Evolutionary conservation across 1,140 invertebrate species (phyloP), one percentile per base, ranked within the genome.

Genomic region (Carcinoscorpius rotundicauda): DNA sequence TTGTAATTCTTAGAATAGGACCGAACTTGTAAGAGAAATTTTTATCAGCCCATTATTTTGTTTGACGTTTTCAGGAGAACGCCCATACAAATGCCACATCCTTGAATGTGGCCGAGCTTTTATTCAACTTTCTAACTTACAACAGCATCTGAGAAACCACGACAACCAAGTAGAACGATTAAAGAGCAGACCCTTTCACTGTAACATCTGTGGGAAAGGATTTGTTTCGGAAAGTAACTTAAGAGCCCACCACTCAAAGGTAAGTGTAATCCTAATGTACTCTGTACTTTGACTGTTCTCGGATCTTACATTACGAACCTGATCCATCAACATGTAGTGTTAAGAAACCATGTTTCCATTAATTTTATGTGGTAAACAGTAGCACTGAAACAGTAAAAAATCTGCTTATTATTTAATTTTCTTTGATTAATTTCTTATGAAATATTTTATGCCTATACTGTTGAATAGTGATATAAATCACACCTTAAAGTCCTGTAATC

Each of bases 121-220:
- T 80, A 97, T 97, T 75, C 94, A 98, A 80, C 83, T 97, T 72
- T 96, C 93, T 51, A 98, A 97, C 79, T 85, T 97, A 8, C 93
- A 97, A 76, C 94, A 97, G 75, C 94, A 98, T 77, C 84, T 97
- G 69, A 82, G 93, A 67, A 97, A 96, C 79, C 94, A 98, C 79
- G 93, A 97, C 74, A 90, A 91, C 63, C 92, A 96, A 77, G 88
- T 95, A 66, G 92, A 96, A 76, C 83, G 93, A 67, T 91, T 92
- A 74, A 95, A 95, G 78, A 95, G 93, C 78, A 81, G 92, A 64
- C 92, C 92, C 49, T 96, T 95, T 78, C 91, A 95, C 75, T 97
- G 94, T 77, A 91, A 87, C 76, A 93, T 97, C 73, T 98, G 94
- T 79, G 92, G 93, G 64, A 94, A 97, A 75, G 91, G 93, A 55